Evolutionary conservation across 2,888 invertebrate species (phyloP), one percentile per base, ranked within the genome.

Genomic region (Pyrgus malvae): DNA sequence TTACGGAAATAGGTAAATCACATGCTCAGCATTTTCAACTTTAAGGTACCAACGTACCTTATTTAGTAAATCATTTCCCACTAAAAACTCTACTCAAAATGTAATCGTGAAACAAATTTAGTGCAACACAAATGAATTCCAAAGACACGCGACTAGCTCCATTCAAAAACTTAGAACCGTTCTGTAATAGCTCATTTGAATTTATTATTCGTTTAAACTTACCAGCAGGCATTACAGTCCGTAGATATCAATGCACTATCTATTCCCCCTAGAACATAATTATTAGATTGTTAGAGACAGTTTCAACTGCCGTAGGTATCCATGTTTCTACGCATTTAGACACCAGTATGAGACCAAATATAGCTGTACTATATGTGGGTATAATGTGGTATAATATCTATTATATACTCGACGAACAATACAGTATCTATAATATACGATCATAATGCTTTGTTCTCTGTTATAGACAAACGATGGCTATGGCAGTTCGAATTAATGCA

Each of bases 51-150:
- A n/a, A n/a, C n/a, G n/a, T 38, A 21, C 0, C 7, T 38, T 21
- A 9, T 21, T 23, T n/a, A n/a, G n/a, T 38, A 53, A 53, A 51
- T 44, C 27, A 37, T 12, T 23, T 44, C 42, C 21, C 31, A 54
- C 46, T 33, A n/a, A 41, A 40, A 48, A 35, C 41, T 55, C 40
- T 16, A 55, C 25, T 48, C 38, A 11, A 38, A 45, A 19, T 21
- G 37, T 40, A 53, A 38, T 45, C 45, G 45, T 45, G 45, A 53
- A 53, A n/a, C 31, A 40, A 46, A 53, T 40, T 80, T 83, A 83
- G 82, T 81, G 72, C 66, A 69, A 81, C 73, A 77, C 77, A 78
- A 80, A 82, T 83, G 70, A 74, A 83, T 83, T 78, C 83, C 68
- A 63, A 60, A 56, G 59, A 63, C 62, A 70, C 54, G 72, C 80